Evolutionary conservation across 1,140 invertebrate species (phyloP).

Genomic region (Muscidifurax raptorellus): DNA sequence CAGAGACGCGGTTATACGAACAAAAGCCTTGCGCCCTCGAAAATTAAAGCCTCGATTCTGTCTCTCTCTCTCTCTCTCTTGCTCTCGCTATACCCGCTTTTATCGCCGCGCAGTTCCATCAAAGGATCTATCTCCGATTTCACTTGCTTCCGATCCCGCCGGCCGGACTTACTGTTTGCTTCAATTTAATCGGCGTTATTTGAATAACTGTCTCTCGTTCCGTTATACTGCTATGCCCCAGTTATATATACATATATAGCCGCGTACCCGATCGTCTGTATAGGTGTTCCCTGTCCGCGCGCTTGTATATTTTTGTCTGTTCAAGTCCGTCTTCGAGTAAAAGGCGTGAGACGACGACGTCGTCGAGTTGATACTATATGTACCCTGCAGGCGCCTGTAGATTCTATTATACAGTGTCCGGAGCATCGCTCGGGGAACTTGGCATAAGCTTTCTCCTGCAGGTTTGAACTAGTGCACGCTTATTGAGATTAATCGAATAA

Average conservation of each 20-base stretch:
- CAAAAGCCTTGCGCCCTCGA: conserved; percentile 48
- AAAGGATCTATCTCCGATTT: conserved; percentile 28
- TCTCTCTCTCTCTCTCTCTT: not conserved
- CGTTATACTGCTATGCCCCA: not conserved
- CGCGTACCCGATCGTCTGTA: not conserved
- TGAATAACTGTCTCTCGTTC: conserved; percentile 37
- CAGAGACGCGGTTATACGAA: conserved; percentile 39
- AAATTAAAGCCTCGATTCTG: conserved; percentile 39
- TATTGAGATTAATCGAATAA: no score
- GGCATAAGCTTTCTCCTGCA: no score
- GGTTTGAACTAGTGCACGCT: no score
- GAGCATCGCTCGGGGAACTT: no score
- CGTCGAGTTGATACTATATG: not conserved
- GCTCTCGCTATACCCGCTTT: conserved; percentile 9
- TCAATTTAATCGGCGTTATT: conserved; percentile 50
- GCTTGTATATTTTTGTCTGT: not conserved
- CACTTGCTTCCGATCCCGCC: not conserved
- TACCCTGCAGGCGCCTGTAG: not conserved
- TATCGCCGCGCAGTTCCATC: conserved; percentile 11
- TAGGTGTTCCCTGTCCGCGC: not conserved
- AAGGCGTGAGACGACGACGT: not conserved
- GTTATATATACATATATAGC: not conserved
- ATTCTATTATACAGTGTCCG: not conserved
- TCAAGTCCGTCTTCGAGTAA: no score
- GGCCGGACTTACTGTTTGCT: conserved; percentile 43